Base-by-base conservation (phyloP, 2,113 vertebrate species). In the Camelus dromedarius region DNA sequence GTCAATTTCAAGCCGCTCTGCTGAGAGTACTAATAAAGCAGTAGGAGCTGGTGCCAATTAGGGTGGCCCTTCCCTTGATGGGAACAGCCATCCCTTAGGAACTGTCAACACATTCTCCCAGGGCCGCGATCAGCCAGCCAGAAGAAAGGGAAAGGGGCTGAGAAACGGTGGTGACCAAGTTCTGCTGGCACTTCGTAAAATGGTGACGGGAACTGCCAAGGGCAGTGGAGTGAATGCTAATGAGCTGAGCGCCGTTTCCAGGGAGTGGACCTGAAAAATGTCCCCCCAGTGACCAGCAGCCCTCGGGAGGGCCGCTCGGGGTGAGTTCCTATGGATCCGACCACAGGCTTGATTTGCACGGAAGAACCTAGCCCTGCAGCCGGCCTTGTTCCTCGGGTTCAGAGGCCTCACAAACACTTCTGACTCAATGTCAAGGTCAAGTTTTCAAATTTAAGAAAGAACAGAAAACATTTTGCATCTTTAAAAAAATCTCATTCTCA, bases 161-260 rank as follows among this genome's bases (percentile, higher is more conserved):
- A 94, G 97, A 97, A 97, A 91, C 96, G 38, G 32, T 79, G 96
- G 97, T 35, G 73, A 97, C 96, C 83, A 52, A 97, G 85, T 69
- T 85, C 70, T 69, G 76, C 79, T 97, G 97, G 97, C 97, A 88
- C 79, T 81, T 66, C 10, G 42, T n/a, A 54, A 87, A n/a, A 58
- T 46, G 69, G 89, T 80, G 14, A 80, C 4, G 42, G 96, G 95
- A 95, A 93, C 89, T 84, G 60, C 67, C 46, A 32, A 6, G 14
- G 42, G 35, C 56, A 3, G 38, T 1, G 11, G 75, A 52, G 7
- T 50, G 96, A 96, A 91, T 97, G 42, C 69, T 96, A 93, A 98
- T 79, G 93, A 95, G 73, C 52, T 30, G 6, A 22, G 11, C 5
- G 20, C 35, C 32, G 18, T 22, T 72, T 79, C 48, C 69, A 64